A percentile compares a stretch with the other conserved stretches of the same genome.
Conservation (phyloP, 2,113 vertebrate genomes). For the Anseranas semipalmata region DNA sequence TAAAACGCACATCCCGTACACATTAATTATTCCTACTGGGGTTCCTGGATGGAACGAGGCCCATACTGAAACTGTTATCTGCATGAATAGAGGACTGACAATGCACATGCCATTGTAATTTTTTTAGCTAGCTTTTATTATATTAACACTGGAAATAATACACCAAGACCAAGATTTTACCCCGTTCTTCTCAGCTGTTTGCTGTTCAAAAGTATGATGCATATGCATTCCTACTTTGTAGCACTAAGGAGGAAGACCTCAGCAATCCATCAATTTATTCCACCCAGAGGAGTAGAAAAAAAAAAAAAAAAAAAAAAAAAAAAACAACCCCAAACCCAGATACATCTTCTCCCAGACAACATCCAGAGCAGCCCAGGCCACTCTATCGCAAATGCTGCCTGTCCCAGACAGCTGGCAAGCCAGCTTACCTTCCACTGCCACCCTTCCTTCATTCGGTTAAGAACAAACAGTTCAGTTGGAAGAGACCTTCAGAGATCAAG, state of each 20-base stretch:
- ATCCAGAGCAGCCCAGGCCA: neutral
- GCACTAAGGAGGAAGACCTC: neutral
- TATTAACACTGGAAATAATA: neutral
- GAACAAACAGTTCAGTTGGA: neutral
- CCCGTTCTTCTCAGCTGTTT: neutral
- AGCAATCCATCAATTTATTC: neutral
- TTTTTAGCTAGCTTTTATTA: neutral
- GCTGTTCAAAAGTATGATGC: neutral
- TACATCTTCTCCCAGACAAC: rapidly evolving
- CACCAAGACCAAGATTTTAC: neutral
- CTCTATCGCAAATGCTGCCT: neutral
- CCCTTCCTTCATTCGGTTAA: neutral
- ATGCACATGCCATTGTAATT: neutral
- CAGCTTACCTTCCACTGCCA: neutral
- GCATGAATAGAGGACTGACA: neutral
- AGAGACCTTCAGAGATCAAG: neutral
- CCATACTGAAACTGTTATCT: neutral
- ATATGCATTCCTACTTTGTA: neutral
- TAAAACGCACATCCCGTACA: rapidly evolving
- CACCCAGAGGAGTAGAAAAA: neutral
- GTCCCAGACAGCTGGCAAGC: neutral
- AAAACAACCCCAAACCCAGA: neutral
- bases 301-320: neutral
- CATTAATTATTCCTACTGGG: neutral
- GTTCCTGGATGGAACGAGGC: neutral